Evolutionary conservation across 2,113 vertebrate genomes (phyloP), one percentile per base, ranked within the genome.

Genomic region (Passer montanus): DNA sequence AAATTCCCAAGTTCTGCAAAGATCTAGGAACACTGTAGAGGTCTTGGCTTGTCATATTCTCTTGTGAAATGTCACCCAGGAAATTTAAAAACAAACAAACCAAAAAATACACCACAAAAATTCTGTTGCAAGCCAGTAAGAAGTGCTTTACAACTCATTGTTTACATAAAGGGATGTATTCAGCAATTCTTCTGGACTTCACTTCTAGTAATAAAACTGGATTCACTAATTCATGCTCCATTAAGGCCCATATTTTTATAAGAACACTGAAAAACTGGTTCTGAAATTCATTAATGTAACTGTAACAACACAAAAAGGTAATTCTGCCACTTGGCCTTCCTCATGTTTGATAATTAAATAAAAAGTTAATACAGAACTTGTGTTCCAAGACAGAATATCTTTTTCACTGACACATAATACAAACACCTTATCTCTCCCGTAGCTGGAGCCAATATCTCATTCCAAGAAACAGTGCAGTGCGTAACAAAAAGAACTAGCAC

Each of bases 391-490:
- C 28, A 43, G 37, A 83, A 7, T 69, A 77, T 50, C 59, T 69
- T 85, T 87, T 83, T 68, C 75, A 76, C 59, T 49, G 59, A 43
- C 73, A 83, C 1, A 0, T 44, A 93, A 95, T 49, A 85, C 15
- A 91, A 93, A 87, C 24, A 67, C 33, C 35, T 89, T 66, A 92
- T 87, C 86, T 86, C 28, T 75, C 46, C 37, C 62, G 59, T 49
- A 70, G 63, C 6, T 12, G 2, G 20, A 89, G 50, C 23, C 15
- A 77, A 0, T 55, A 62, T 35, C 72, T 77, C 55, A 55, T 84
- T 88, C 52, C 47, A 83, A 86, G 22, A 28, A 27, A 69, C 59
- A 63, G 50, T 3, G 11, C 5, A 76, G 26, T 7, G 10, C 1
- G 1, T 24, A 93, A 77, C 1, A 2, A 77, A 83, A 73, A 87